A percentile compares a stretch with the other conserved stretches of the same genome.
Evolutionary conservation across 2,113 vertebrate species (phyloP).

Genomic region (Ellobius talpinus): DNA sequence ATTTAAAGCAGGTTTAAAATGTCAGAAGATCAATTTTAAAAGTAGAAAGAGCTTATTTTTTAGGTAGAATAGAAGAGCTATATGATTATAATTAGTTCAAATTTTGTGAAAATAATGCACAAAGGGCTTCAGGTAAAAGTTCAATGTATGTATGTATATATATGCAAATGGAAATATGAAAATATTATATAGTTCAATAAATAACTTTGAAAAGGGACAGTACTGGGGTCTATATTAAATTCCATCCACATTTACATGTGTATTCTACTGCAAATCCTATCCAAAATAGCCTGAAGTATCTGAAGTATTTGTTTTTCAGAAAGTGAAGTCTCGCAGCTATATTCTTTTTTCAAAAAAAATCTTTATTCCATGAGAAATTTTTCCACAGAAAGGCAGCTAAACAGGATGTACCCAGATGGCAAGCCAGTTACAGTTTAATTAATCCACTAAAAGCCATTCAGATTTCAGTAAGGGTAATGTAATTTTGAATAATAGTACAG

Average conservation of each 20-base stretch:
- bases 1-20: constrained; percentile 69
- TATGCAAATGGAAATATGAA: constrained; percentile 79
- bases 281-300: constrained; percentile 78
- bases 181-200: constrained; percentile 61
- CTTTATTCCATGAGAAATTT: constrained; percentile 88
- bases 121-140: constrained; percentile 34
- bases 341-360: constrained; percentile 80
- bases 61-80: not conserved
- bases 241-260: constrained; percentile 54
- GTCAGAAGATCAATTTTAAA: constrained; percentile 52
- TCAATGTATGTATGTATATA: not conserved
- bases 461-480: constrained; percentile 91
- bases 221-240: constrained; percentile 59
- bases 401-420: constrained; percentile 91
- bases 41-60: constrained; percentile 50
- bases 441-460: constrained; percentile 92
- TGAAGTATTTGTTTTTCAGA: constrained; percentile 83
- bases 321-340: constrained; percentile 83
- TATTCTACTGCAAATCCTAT: constrained; percentile 76
- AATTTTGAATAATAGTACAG: constrained; percentile 91
- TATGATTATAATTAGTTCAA: constrained; percentile 30
- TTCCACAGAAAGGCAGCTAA: constrained; percentile 87
- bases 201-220: not conserved
- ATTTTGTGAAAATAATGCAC: constrained; percentile 41
- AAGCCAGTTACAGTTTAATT: constrained; percentile 93